Evolutionary conservation across 2,888 invertebrate genomes (phyloP).

Genomic region (Lepetodrilus schrolli): DNA sequence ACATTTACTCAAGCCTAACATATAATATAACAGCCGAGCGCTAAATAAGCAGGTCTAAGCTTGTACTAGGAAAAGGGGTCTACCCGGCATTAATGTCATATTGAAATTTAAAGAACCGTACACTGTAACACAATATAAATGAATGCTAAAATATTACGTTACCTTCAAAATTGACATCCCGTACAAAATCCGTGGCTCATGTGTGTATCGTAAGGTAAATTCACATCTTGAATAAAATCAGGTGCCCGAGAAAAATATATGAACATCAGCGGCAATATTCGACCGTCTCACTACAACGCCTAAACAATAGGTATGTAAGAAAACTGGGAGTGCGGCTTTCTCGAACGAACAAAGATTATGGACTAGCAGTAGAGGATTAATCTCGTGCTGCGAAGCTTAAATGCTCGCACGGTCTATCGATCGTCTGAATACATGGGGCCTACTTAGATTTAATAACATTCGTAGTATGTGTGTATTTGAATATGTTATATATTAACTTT

Average conservation of each 20-base stretch:
- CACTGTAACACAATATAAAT: too few species aligned
- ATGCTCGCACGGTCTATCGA: too few species aligned
- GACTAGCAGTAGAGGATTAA: too few species aligned
- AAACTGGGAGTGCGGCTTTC: conserved; percentile 15
- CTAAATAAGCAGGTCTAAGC: background rate
- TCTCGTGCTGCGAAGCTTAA: too few species aligned
- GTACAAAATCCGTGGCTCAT: background rate
- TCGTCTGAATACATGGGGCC: too few species aligned
- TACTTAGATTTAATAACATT: too few species aligned
- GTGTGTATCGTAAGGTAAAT: background rate
- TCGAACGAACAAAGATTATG: background rate
- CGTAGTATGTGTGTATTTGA: too few species aligned
- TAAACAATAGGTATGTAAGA: background rate
- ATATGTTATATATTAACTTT: too few species aligned
- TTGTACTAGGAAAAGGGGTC: too few species aligned
- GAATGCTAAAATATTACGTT: background rate
- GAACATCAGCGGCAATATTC: conserved; percentile 3
- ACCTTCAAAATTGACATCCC: conserved; percentile 24
- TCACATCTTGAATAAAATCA: background rate
- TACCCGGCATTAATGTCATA: too few species aligned
- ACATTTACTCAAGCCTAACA: background rate
- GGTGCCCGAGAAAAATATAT: background rate
- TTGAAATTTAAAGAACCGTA: too few species aligned
- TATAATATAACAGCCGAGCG: too few species aligned
- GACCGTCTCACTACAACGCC: conserved; percentile 12